A percentile compares a stretch with the other conserved stretches of the same genome.
Evolutionary conservation across 1,140 invertebrate species (phyloP).

Genomic region (Babylonia areolata): DNA sequence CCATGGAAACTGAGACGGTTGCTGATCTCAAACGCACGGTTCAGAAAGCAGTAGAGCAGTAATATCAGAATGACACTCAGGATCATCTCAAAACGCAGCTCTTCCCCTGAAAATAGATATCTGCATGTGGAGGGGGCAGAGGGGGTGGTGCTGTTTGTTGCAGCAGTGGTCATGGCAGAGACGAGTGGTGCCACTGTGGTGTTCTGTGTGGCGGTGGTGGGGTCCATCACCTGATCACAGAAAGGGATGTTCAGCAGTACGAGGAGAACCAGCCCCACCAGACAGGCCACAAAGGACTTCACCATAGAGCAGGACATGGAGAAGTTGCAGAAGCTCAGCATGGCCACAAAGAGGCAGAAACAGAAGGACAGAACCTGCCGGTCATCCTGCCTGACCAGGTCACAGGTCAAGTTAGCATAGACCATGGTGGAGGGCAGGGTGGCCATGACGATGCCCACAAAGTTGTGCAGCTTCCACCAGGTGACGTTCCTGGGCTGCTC

Average conservation of each 20-base stretch:
- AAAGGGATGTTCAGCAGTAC: slow-evolving; percentile 71
- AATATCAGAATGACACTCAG: slow-evolving; percentile 87
- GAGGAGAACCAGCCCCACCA: slow-evolving; percentile 85
- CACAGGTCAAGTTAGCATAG: slow-evolving; percentile 86
- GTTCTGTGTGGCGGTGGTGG: background rate
- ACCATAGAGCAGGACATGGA: slow-evolving; percentile 96
- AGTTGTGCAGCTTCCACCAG: slow-evolving; percentile 91
- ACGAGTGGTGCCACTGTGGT: background rate
- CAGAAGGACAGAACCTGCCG: slow-evolving; percentile 77
- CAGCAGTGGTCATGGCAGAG: background rate
- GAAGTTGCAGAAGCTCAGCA: slow-evolving; percentile 95
- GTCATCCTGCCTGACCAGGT: slow-evolving; percentile 46
- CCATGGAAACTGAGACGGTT: slow-evolving; percentile 95
- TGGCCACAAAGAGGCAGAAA: slow-evolving; percentile 84
- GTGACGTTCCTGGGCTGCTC: slow-evolving; percentile 59
- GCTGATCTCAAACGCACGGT: slow-evolving; percentile 95
- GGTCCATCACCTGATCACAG: slow-evolving; percentile 20
- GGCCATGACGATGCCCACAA: slow-evolving; percentile 88
- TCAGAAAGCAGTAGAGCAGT: slow-evolving; percentile 92
- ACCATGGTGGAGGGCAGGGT: slow-evolving; percentile 89
- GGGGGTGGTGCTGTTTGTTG: background rate
- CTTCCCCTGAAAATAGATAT: slow-evolving; percentile 61
- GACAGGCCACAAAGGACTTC: slow-evolving; percentile 89
- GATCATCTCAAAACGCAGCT: slow-evolving; percentile 82
- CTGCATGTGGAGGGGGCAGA: background rate